These are phyloP conservation scores for Echinarachnius parma DNA, from an alignment of 53 echinoderm and acorn worm species.

Conservation along the genomic window DNA sequence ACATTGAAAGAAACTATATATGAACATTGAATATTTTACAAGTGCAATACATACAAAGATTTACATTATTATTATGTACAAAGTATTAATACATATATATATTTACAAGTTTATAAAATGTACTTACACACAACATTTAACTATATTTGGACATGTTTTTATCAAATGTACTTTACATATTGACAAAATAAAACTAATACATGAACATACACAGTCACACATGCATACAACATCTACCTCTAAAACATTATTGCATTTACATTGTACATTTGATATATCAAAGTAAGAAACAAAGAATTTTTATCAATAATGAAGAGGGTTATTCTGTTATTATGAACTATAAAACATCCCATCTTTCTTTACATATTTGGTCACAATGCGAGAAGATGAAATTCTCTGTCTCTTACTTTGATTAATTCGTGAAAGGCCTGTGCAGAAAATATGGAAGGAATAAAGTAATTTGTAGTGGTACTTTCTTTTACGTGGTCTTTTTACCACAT, in stretches of 20 bases:
- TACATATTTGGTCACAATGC: too few relatives aligned
- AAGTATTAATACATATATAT: conserved; percentile 17
- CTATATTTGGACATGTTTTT: not conserved
- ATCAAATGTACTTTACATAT: conserved; percentile 12
- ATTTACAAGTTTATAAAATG: conserved; percentile 34
- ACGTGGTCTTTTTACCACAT: too few relatives aligned
- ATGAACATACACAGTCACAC: not conserved
- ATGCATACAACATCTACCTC: conserved; percentile 17
- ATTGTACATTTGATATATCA: not conserved
- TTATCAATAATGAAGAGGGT: not conserved
- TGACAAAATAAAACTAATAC: not conserved
- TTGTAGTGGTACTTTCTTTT: too few relatives aligned
- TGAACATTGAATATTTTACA: conserved; percentile 36
- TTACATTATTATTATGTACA: conserved; percentile 16
- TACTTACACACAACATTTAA: not conserved
- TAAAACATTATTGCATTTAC: conserved; percentile 4
- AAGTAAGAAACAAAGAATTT: too few relatives aligned
- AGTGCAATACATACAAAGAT: conserved; percentile 53
- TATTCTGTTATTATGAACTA: not conserved
- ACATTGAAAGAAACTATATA: conserved; percentile 4
- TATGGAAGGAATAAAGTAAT: too few relatives aligned
- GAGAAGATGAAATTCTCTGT: too few relatives aligned
- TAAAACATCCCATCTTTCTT: too few relatives aligned
- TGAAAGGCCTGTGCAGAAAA: too few relatives aligned
- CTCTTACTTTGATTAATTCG: too few relatives aligned